Percentiles rank a stretch among this genome's conserved stretches.
Evolutionary conservation across 2,888 invertebrate genomes (phyloP).

Genomic region (Ligdia adustata): DNA sequence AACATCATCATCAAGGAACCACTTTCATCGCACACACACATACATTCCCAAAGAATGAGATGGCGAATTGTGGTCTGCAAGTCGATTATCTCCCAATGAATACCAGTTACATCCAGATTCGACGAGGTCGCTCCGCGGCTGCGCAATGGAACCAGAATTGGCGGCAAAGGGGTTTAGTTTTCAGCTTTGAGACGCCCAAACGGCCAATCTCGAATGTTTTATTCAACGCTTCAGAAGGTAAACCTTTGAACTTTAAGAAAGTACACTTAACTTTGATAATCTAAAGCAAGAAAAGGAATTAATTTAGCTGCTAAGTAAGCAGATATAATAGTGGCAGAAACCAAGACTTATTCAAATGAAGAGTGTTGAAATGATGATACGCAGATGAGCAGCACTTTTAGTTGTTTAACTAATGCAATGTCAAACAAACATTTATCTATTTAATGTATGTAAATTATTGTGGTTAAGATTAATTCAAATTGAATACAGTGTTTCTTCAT

Average conservation of each 20-base stretch:
- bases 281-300: no score
- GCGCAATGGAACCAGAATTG: slow-evolving; percentile 4
- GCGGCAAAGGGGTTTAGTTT: not conserved
- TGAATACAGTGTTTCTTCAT: no score
- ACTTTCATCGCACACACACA: slow-evolving; percentile 1
- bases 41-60: slow-evolving; percentile 14
- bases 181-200: not conserved
- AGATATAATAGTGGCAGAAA: no score
- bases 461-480: no score
- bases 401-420: no score
- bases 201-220: slow-evolving; percentile 12
- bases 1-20: slow-evolving; percentile 7
- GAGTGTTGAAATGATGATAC: no score
- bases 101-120: slow-evolving; percentile 69
- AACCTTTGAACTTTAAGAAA: slow-evolving; percentile 5
- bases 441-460: no score
- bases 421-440: no score
- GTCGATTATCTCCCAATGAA: slow-evolving; percentile 69
- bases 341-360: no score
- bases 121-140: slow-evolving; percentile 47
- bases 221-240: slow-evolving; percentile 10
- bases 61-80: slow-evolving; percentile 8
- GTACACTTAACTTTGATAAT: no score
- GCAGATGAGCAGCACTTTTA: no score
- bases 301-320: no score